These are phyloP conservation scores for Cephonodes hylas DNA, from an alignment of 2,888 invertebrate species.

Conservation along the genomic window DNA sequence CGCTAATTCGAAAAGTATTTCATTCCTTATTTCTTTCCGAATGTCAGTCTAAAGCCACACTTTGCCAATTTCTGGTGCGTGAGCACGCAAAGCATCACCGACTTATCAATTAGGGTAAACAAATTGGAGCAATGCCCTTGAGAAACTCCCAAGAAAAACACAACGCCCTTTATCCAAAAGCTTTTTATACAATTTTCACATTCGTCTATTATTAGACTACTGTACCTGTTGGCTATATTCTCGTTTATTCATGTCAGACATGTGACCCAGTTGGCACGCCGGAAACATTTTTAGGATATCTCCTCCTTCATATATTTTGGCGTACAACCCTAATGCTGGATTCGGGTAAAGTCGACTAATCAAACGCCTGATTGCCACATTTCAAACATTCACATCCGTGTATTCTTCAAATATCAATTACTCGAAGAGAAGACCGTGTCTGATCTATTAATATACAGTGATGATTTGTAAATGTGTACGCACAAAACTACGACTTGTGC, in stretches of 20 bases:
- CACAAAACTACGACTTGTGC: conserved; percentile 27
- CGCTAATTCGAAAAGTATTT: not conserved
- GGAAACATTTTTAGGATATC: conserved; percentile 47
- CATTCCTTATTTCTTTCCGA: not conserved
- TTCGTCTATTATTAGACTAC: not conserved
- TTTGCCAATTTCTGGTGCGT: not conserved
- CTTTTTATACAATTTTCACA: not conserved
- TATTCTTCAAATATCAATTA: conserved; percentile 40
- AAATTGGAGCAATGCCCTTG: conserved; percentile 17
- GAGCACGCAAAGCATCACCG: not conserved
- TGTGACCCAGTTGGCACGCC: conserved; percentile 71
- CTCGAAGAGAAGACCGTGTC: conserved; percentile 33
- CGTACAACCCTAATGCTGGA: not conserved
- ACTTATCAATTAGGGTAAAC: not conserved
- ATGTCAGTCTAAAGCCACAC: not conserved
- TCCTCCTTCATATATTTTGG: conserved; percentile 36
- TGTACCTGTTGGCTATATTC: conserved; percentile 43
- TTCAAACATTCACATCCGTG: conserved; percentile 16
- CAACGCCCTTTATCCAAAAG: conserved; percentile 4
- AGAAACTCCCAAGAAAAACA: conserved; percentile 5
- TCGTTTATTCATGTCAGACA: conserved; percentile 52
- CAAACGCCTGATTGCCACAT: not conserved
- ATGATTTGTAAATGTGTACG: conserved; percentile 37
- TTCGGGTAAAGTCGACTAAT: not conserved
- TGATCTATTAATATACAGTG: conserved; percentile 38